Conservation (phyloP, 2,888 invertebrate genomes). For the Pseudococcus longispinus region DNA sequence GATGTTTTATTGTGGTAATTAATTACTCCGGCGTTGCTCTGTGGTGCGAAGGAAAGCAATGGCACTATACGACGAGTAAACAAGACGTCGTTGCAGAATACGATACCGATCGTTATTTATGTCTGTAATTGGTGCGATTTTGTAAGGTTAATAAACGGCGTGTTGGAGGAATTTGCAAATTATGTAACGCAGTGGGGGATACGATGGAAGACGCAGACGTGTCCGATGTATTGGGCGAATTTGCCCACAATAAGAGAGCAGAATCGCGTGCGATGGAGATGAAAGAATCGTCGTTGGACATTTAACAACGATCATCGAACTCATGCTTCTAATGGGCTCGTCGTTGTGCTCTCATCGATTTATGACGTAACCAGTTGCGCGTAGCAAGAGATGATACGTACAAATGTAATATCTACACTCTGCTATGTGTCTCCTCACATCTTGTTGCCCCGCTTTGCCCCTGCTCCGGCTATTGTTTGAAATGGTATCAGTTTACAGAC, state of each 20-base stretch:
- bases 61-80: slow-evolving; percentile 1
- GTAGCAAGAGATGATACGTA: slow-evolving; percentile 24
- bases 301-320: slow-evolving; percentile 22
- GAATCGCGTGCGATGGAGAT: neutral
- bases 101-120: slow-evolving; percentile 54
- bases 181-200: slow-evolving; percentile 44
- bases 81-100: slow-evolving; percentile 22
- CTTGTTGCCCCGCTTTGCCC: neutral
- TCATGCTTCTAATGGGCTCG: neutral
- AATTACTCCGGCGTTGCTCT: slow-evolving; percentile 12
- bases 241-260: no score
- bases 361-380: slow-evolving; percentile 40
- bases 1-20: slow-evolving; percentile 53
- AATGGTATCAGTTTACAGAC: slow-evolving; percentile 38
- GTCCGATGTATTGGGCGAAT: neutral
- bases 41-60: neutral
- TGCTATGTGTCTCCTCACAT: neutral
- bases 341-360: slow-evolving; percentile 7
- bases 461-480: neutral
- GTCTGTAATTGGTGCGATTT: slow-evolving; percentile 53
- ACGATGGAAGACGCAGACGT: neutral
- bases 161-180: slow-evolving; percentile 45
- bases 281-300: neutral
- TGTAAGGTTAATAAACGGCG: slow-evolving; percentile 53
- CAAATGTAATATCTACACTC: neutral